Percentiles rank a stretch among this genome's conserved stretches.
Evolutionary conservation across 2,797 vertebrate species (phyloP).

Genomic region (Takifugu ocellatus): DNA sequence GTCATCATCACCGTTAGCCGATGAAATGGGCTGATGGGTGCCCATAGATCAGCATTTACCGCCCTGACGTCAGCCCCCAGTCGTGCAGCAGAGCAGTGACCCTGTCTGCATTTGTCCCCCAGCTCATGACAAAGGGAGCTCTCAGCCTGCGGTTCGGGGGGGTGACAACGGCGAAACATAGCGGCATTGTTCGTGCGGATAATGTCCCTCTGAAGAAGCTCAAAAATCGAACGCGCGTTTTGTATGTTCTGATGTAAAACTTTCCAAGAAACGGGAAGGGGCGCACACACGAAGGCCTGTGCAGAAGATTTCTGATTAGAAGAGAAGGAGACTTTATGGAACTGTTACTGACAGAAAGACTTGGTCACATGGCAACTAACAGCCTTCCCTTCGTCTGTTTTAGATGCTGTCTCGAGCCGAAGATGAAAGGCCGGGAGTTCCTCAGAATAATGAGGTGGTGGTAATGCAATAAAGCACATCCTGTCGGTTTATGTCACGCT

Average conservation of each 20-base stretch:
- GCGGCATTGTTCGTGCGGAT: conserved; percentile 54
- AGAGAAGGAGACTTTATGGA: neutral
- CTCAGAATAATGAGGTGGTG: conserved; percentile 26
- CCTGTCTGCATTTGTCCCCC: conserved; percentile 52
- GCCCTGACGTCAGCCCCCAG: conserved; percentile 61
- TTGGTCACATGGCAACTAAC: conserved; percentile 14
- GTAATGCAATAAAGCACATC: conserved; percentile 35
- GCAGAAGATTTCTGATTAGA: neutral
- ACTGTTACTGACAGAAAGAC: conserved; percentile 1
- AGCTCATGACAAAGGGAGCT: conserved; percentile 61
- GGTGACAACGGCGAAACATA: conserved; percentile 42
- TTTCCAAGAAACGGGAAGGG: neutral
- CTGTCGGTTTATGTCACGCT: conserved; percentile 17
- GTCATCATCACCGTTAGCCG: conserved; percentile 62
- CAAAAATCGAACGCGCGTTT: conserved; percentile 6
- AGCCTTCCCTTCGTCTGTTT: conserved; percentile 48
- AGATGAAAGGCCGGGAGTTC: conserved; percentile 30
- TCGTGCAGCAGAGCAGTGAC: conserved; percentile 32
- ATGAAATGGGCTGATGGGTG: conserved; percentile 52
- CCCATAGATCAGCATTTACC: conserved; percentile 57
- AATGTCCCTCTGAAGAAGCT: conserved; percentile 32
- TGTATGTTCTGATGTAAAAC: neutral
- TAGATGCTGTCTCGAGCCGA: conserved; percentile 43
- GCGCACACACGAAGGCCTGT: neutral
- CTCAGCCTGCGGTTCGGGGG: conserved; percentile 38